These are phyloP conservation scores for Chaetodon auriga DNA, from an alignment of 2,113 vertebrate species.

Conservation along the genomic window DNA sequence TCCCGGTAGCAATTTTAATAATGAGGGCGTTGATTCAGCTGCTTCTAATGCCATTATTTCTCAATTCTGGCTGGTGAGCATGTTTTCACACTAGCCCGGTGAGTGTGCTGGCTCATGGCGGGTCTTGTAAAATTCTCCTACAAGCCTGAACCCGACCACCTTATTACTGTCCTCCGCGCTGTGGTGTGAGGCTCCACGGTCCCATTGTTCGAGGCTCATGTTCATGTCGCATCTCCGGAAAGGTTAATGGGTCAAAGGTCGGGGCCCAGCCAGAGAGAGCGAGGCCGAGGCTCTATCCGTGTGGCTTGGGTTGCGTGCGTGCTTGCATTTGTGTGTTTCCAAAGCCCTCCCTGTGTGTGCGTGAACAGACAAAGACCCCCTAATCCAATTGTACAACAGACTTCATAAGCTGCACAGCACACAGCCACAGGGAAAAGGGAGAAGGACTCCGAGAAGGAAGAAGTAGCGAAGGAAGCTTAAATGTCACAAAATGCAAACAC, in stretches of 20 bases:
- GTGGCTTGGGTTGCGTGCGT: conserved; percentile 20
- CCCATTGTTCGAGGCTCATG: conserved; percentile 32
- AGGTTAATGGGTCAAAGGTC: conserved; percentile 65
- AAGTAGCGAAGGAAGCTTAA: conserved; percentile 11
- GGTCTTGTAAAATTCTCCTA: conserved; percentile 22
- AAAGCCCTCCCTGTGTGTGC: conserved; percentile 31
- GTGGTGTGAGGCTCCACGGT: conserved; percentile 9
- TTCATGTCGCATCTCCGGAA: conserved; percentile 39
- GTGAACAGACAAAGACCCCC: conserved; percentile 46
- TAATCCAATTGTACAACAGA: conserved; percentile 63
- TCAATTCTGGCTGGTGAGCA: conserved; percentile 35
- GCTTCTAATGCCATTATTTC: conserved; percentile 57
- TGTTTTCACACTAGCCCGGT: conserved; percentile 48
- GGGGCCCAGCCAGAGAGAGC: conserved; percentile 7
- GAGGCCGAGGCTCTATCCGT: conserved; percentile 11
- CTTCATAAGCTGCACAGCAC: conserved; percentile 39
- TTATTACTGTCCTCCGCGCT: conserved; percentile 25
- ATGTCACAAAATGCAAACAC: conserved; percentile 39
- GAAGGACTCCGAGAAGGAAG: conserved; percentile 1
- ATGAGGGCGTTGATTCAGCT: conserved; percentile 64
- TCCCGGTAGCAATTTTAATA: conserved; percentile 60
- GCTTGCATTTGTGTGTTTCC: conserved; percentile 14
- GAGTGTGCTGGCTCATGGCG: conserved; percentile 29
- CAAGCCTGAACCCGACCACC: conserved; percentile 22
- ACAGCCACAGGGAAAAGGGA: conserved; percentile 2